Evolutionary conservation across 1,140 invertebrate genomes (phyloP), one percentile per base, ranked within the genome.

Genomic region (Hylaeus volcanicus): DNA sequence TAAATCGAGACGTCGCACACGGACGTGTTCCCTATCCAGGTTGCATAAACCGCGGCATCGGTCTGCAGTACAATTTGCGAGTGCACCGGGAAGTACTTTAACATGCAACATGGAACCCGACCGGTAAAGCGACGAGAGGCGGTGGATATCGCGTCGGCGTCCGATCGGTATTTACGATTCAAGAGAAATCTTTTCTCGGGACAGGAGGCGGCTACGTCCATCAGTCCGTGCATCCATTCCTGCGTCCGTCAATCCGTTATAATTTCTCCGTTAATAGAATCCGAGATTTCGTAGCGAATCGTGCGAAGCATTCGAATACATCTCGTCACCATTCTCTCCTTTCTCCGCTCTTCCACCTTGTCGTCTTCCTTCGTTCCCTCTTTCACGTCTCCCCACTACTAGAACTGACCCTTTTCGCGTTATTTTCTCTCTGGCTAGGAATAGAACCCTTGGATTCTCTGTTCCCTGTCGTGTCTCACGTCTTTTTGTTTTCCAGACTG

Each of bases 211-310:
- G 85, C 79, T 76, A 70, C 77, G 72, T 78, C 82, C 81, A 85
- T 86, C 86, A 79, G 75, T 74, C 60, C 45, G 79, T 86, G 84
- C 84, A 85, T 85, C 87, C 86, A 82, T 66, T 78, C 79, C 82
- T 84, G 71, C 79, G 83, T 85, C 89, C 88, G 90, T 91, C 90
- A 91, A 92, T 92, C 92, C 92, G 92, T 93, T 93, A 93, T 93
- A 93, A 93, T 93, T 93, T 93, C 92, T 92, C 91, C 90, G 91
- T 89, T 93, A 92, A 92, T 93, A 92, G 92, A 93, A 92, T 93
- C 92, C 91, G 77, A 93, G 91, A 92, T 92, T 93, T 93, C 89
- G 89, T 91, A 87, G 86, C 79, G 84, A 73, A 83, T 89, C 91
- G 91, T 92, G 91, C 89, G 79, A 69, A 80, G 91, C 90, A 92